Base-by-base conservation (phyloP, 2,797 vertebrate species). In the Peromyscus attwateri region DNA sequence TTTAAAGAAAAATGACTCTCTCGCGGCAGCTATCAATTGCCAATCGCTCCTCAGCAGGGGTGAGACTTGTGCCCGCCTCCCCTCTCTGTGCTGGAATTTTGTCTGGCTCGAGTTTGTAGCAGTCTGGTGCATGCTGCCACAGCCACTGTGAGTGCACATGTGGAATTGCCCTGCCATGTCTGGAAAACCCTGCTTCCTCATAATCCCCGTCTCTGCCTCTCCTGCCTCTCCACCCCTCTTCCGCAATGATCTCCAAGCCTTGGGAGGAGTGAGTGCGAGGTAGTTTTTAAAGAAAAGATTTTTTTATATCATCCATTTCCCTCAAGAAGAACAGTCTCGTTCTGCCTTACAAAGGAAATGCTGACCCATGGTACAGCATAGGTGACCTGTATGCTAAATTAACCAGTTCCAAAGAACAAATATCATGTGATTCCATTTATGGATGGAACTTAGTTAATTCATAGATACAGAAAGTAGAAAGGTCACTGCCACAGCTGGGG, bases 281-380 rank as follows among this genome's bases (percentile, higher is more conserved):
- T 2, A 31, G 43, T 31, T 80, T 40, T 43, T 55, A 93, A 90
- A 40, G 70, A 77, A 43, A 46, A 64, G 6, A 40, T 52, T 14
- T 52, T 60, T 40, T 90, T 66, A 34, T 29, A 60, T 11, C 60
- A 82, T n/a, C 34, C 6, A 37, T 92, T 46, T 52, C n/a, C 73
- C 83, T 94, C 77, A 75, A 95, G 49, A 96, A 89, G n/a, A n/a
- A 25, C 73, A 82, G 62, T 40, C 21, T 49, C 16, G 37, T 60
- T 82, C 27, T 60, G 19, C 60, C 85, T 84, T 80, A 17, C 90
- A 90, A 92, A 75, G 43, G 89, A 75, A 90, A 88, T 70, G 85
- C 81, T 70, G 64, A 83, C 55, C 46, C 37, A 11, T 1, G 13
- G 14, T n/a, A 57, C 37, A 31, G 25, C 19, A 49, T 6, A 80